Base-by-base conservation (phyloP, 2,113 vertebrate species). In the Hydropotes inermis region DNA sequence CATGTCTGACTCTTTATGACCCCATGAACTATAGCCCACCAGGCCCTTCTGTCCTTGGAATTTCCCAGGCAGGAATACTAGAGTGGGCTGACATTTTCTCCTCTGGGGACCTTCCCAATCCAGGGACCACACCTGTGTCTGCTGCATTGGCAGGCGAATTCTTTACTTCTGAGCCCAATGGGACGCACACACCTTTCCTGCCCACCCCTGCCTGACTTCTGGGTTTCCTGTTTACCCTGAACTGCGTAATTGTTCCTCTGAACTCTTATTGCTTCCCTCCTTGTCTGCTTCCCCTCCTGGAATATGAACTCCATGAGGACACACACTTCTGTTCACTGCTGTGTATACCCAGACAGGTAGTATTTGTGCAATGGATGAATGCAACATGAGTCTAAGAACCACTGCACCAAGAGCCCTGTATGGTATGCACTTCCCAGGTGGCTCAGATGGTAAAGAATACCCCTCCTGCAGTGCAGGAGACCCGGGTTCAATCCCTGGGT, bases 121-220 rank as follows among this genome's bases (percentile, higher is more conserved):
- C 39, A 25, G 70, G 70, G 36, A 43, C 25, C 70, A 76, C 12
- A 27, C 70, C 70, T 43, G 23, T 76, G 39, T 27, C 70, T 76
- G 21, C 12, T 27, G 39, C 39, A 43, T 2, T 27, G 36, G 12
- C 39, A 76, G 36, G 36, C 0, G 10, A 23, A 43, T 76, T 76
- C 23, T 14, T 76, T 76, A 76, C 12, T 27, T 43, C 70, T 43
- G 23, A 43, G 70, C 36, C 23, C 43, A 14, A 13, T 27, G 70
- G 70, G 70, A 27, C 43, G 23, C 12, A 5, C 13, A 3, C 1
- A 1, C 10, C 21, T 54, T 28, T 85, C 36, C 19, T 83, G 14
- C 54, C 4, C 9, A 5, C 1, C 7, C 13, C 3, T 58, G 79
- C 5, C 21, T 1, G 25, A 21, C 12, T 9, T 3, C 12, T 11